Base-by-base conservation (phyloP, 2,888 invertebrate species). In the Cephus runcator region DNA sequence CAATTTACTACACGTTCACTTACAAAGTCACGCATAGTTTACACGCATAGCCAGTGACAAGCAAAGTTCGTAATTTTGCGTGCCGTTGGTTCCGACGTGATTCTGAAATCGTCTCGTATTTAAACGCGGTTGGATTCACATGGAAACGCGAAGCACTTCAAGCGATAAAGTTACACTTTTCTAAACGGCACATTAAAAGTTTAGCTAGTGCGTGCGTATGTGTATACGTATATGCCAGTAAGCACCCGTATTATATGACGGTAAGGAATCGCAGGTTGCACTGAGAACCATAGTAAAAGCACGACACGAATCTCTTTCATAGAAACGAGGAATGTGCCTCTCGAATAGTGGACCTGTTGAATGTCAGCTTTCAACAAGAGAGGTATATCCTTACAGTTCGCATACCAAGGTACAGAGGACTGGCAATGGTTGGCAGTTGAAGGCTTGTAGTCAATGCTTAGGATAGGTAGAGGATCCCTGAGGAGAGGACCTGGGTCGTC, bases 331-430 rank as follows among this genome's bases (percentile, higher is more conserved):
- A 56, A 56, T 56, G 56, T 56, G 56, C 56, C 56, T 56, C 56
- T 56, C 56, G 56, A 56, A 56, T 56, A 56, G 75, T 76, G 69
- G 79, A 81, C 81, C 80, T 81, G 80, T 81, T 81, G 80, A 80
- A 71, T 76, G 79, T 78, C 69, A 76, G 78, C 73, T 75, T 75
- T 75, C 34, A 73, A 73, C 56, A 56, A 75, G 68, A 75, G 75
- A 75, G 75, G 33, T n/a, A 75, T 34, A 75, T 34, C 71, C 33
- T 34, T 34, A 15, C 71, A 34, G 71, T 71, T 71, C 71, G 71
- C 71, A 71, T 71, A 71, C 71, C 71, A 34, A 71, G 31, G 34
- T 12, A 34, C 31, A 69, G 69, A 31, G 71, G 71, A 31, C 31
- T 71, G 71, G 33, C 71, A 34, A 31, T 34, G 31, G 31, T 71